Percentiles rank a stretch among this genome's conserved stretches.
Evolutionary conservation across 2,113 vertebrate species (phyloP).

Genomic region (Eublepharis macularius): DNA sequence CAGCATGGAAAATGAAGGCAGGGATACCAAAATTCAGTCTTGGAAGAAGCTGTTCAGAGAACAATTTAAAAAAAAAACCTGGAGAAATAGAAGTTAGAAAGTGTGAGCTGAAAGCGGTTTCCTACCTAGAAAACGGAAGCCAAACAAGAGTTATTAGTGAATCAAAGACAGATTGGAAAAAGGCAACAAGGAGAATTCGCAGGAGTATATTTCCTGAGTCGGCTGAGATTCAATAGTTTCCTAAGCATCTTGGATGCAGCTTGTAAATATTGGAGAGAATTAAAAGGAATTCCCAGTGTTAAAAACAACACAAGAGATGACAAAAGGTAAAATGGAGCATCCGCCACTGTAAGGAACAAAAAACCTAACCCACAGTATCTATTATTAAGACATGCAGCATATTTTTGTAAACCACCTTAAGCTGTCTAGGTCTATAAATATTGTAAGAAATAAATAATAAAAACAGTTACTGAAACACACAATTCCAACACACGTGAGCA

Average conservation of each 20-base stretch:
- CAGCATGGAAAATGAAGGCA: not conserved
- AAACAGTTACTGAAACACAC: too few species aligned
- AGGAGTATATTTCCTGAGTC: not conserved
- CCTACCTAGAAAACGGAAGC: not conserved
- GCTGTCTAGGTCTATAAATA: too few species aligned
- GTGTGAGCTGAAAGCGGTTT: not conserved
- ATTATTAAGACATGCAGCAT: too few species aligned
- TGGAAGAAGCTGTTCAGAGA: not conserved
- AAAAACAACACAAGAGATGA: too few species aligned
- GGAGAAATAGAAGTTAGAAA: too few species aligned
- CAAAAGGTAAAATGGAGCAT: too few species aligned
- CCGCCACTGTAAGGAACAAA: too few species aligned
- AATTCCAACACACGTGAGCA: too few species aligned
- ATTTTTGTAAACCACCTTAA: too few species aligned
- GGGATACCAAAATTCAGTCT: not conserved
- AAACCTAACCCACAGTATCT: too few species aligned
- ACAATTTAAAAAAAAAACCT: too few species aligned
- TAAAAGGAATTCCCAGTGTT: not conserved
- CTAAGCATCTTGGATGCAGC: not conserved
- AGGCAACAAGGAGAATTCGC: not conserved
- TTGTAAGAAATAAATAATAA: too few species aligned
- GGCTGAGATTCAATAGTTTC: not conserved
- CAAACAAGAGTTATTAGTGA: not conserved
- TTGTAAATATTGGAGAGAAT: not conserved
- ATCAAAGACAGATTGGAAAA: not conserved